Conservation (phyloP, 2,113 vertebrate genomes). For the Myotis brandtii region DNA sequence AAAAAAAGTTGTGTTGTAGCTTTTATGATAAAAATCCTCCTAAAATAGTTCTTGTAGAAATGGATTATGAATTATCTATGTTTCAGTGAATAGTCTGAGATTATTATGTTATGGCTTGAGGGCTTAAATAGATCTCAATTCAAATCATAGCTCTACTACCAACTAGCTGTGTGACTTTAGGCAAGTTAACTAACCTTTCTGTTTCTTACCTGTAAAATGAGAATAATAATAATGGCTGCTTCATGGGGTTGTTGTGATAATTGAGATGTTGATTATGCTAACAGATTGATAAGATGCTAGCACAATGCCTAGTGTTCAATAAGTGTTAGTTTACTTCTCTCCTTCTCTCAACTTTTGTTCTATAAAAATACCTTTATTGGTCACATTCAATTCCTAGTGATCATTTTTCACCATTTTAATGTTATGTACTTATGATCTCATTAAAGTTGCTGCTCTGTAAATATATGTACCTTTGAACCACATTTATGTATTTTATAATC, state of each 20-base stretch:
- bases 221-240: background rate
- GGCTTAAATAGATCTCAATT: conserved; percentile 25
- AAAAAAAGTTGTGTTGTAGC: background rate
- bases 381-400: background rate
- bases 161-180: background rate
- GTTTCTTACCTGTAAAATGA: conserved; percentile 33
- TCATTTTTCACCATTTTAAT: conserved; percentile 2
- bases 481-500: conserved; percentile 6
- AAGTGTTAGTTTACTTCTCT: background rate
- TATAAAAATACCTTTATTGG: background rate
- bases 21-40: conserved; percentile 25
- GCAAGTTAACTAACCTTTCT: conserved; percentile 9
- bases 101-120: background rate
- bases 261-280: background rate
- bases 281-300: background rate
- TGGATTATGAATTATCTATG: background rate
- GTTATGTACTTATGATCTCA: background rate
- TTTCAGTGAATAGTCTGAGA: conserved; percentile 41
- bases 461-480: background rate
- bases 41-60: conserved; percentile 35
- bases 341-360: background rate
- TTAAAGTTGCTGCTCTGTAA: conserved; percentile 38
- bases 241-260: background rate
- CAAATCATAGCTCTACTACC: background rate
- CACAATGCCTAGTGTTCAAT: background rate